phyloP scores from a whole-genome alignment of 2,797 vertebrate species.

The Coracias cyanogaster region DNA sequence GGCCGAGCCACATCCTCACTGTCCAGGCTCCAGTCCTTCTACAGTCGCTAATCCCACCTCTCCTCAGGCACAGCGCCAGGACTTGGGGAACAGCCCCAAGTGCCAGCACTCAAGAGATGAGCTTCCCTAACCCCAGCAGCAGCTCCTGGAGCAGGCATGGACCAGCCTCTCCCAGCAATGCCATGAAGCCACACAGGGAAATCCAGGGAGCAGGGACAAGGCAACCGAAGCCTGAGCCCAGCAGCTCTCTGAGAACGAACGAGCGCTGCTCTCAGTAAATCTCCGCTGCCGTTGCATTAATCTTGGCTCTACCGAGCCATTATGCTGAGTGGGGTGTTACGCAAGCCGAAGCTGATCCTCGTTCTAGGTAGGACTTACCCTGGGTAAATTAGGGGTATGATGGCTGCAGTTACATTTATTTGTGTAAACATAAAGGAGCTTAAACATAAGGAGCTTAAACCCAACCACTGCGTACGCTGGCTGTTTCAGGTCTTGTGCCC shows the following conservation, averaged over 20 bases:
- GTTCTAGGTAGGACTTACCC: neutral
- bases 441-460: neutral
- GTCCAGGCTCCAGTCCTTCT: neutral
- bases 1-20: fast-evolving
- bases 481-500: no score
- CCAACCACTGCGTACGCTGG: fast-evolving
- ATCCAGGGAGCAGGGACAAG: no score
- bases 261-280: no score
- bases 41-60: fast-evolving
- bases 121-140: neutral
- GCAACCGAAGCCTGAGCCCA: no score
- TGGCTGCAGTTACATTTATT: neutral
- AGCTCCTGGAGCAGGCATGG: neutral
- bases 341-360: neutral
- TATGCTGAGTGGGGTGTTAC: neutral
- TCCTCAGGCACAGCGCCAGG: neutral
- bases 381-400: no score
- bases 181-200: no score
- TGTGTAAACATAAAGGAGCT: neutral
- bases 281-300: neutral
- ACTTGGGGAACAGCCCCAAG: no score
- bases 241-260: no score
- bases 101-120: neutral
- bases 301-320: neutral
- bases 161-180: neutral